Evolutionary conservation across 53 echinoderm and acorn worm species (phyloP).

Genomic region (Temnopleurus reevesii): DNA sequence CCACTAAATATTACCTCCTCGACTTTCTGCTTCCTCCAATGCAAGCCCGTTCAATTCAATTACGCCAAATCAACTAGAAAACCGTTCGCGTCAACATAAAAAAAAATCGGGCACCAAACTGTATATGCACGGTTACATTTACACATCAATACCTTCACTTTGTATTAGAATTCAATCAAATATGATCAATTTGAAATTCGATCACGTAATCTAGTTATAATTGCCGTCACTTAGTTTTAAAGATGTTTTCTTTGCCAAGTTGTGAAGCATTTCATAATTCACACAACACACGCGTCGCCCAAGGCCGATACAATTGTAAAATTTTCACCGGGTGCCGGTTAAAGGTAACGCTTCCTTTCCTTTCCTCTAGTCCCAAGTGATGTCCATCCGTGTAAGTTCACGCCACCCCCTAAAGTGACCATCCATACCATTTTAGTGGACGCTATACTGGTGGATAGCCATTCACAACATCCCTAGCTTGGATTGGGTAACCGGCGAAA

Average conservation of each 20-base stretch:
- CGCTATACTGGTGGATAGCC: neutral
- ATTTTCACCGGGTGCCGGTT: neutral
- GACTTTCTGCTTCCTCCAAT: neutral
- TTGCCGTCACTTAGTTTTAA: too few relatives aligned
- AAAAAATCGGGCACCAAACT: neutral
- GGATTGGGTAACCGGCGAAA: slow-evolving; percentile 6
- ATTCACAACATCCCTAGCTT: neutral
- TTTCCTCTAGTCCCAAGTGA: neutral
- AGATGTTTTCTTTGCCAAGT: neutral
- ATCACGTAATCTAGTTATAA: neutral
- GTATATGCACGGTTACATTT: neutral
- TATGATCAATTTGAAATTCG: neutral
- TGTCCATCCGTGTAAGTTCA: neutral
- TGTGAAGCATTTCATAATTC: neutral
- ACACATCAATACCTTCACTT: neutral
- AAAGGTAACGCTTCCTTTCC: neutral
- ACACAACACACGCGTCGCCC: neutral
- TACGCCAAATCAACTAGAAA: neutral
- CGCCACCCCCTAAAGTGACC: slow-evolving; percentile 6
- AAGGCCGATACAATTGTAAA: neutral
- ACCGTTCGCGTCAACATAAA: neutral
- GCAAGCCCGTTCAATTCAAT: neutral
- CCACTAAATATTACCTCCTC: neutral
- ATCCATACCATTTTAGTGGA: slow-evolving; percentile 19
- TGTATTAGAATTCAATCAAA: neutral